phyloP scores from a whole-genome alignment of 2,113 vertebrate species.

The Corythoichthys haematopterus region DNA sequence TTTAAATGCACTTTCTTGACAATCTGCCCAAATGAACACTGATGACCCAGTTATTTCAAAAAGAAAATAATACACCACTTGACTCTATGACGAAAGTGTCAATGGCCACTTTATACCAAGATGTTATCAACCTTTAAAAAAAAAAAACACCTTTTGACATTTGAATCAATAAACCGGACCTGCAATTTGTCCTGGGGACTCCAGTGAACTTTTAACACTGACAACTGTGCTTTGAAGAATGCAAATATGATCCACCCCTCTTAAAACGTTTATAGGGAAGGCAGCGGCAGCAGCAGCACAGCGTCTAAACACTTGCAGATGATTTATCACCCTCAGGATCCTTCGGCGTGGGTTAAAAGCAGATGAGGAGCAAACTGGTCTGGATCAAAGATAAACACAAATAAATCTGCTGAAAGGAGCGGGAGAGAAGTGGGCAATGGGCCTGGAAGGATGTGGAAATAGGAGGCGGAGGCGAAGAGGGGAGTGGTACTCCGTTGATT shows the following conservation, averaged over 20 bases:
- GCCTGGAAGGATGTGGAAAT: slow-evolving; percentile 59
- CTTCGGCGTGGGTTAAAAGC: slow-evolving; percentile 57
- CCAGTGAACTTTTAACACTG: slow-evolving; percentile 65
- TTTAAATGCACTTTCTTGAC: slow-evolving; percentile 13
- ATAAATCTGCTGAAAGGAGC: slow-evolving; percentile 58
- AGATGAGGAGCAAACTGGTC: slow-evolving; percentile 56
- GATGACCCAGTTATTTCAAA: slow-evolving; percentile 49
- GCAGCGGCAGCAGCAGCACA: slow-evolving; percentile 48
- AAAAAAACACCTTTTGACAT: slow-evolving; percentile 63
- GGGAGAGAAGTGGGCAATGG: slow-evolving; percentile 27
- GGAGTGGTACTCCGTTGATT: slow-evolving; percentile 51
- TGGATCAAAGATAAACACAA: slow-evolving; percentile 73
- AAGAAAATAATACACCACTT: slow-evolving; percentile 48
- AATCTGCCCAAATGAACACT: slow-evolving; percentile 15
- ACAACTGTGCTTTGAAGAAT: slow-evolving; percentile 51
- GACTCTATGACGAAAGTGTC: slow-evolving; percentile 41
- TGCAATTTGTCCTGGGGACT: slow-evolving; percentile 46
- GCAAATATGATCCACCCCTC: slow-evolving; percentile 63
- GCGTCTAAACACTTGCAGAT: slow-evolving; percentile 66
- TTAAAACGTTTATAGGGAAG: slow-evolving; percentile 68
- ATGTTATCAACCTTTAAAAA: slow-evolving; percentile 35
- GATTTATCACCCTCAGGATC: slow-evolving; percentile 65
- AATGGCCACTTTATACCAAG: slow-evolving; percentile 38
- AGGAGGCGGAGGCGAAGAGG: slow-evolving; percentile 41
- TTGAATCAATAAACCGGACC: slow-evolving; percentile 55